Conservation (phyloP, 2,797 vertebrate species). For the Phoxinus dragarum region DNA sequence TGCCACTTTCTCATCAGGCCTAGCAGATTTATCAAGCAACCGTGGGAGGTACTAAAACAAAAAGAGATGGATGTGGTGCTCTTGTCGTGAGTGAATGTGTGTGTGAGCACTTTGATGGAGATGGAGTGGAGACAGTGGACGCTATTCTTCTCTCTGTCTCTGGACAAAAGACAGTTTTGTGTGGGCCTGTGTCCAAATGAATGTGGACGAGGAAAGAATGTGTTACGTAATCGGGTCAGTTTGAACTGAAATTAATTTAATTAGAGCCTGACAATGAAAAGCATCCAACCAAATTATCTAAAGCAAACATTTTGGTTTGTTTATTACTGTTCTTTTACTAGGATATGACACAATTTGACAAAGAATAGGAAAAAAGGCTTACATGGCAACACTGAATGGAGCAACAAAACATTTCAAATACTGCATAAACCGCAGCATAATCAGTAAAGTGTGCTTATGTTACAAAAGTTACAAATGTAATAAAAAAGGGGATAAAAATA, state of each 20-base stretch:
- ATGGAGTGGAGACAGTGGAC: conserved; percentile 34
- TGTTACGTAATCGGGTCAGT: conserved; percentile 33
- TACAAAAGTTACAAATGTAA: neutral
- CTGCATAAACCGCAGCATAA: neutral
- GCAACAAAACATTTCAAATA: neutral
- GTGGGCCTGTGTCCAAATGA: conserved; percentile 20
- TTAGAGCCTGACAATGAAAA: neutral
- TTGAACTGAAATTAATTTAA: neutral
- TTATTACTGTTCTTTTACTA: conserved; percentile 16
- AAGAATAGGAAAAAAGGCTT: neutral
- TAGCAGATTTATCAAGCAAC: conserved; percentile 31
- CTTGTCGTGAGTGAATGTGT: conserved; percentile 3
- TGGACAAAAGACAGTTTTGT: conserved; percentile 36
- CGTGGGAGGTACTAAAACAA: conserved; percentile 17
- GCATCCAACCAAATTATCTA: neutral
- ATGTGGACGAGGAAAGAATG: conserved; percentile 33
- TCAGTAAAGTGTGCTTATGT: neutral
- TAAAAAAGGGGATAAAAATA: neutral
- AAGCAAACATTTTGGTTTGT: conserved; percentile 1
- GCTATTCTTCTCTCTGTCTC: conserved; percentile 18
- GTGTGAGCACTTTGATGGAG: conserved; percentile 9
- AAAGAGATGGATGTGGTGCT: conserved; percentile 17
- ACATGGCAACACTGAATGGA: neutral
- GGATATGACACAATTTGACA: neutral
- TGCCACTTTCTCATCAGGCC: conserved; percentile 13